Evolutionary conservation across 2,888 invertebrate species (phyloP).

Genomic region (Cosmopolites sordidus): DNA sequence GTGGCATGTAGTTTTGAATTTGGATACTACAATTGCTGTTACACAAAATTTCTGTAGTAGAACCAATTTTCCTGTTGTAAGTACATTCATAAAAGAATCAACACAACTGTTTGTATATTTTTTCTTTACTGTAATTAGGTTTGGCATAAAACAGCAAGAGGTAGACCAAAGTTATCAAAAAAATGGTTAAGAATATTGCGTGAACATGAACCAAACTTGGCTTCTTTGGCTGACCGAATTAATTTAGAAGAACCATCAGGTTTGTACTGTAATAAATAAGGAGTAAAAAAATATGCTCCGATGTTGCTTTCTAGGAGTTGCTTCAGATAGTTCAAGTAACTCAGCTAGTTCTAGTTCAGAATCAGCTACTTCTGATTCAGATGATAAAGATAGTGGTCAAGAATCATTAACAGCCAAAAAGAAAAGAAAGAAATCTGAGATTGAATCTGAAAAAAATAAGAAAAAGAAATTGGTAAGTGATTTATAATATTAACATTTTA

Average conservation of each 20-base stretch:
- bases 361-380: constrained; percentile 43
- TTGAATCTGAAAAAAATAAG: constrained; percentile 43
- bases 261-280: constrained; percentile 4
- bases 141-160: constrained; percentile 96
- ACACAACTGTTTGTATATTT: background rate
- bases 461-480: constrained; percentile 30
- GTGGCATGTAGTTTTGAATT: constrained; percentile 99
- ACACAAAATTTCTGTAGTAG: constrained; percentile 97
- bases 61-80: constrained; percentile 88
- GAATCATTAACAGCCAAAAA: constrained; percentile 86
- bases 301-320: constrained; percentile 56
- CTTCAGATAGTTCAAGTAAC: constrained; percentile 91
- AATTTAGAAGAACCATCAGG: constrained; percentile 80
- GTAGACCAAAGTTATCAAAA: constrained; percentile 89
- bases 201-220: constrained; percentile 70
- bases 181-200: constrained; percentile 74
- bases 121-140: too few species aligned
- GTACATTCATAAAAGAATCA: constrained; percentile 3
- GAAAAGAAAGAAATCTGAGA: constrained; percentile 59
- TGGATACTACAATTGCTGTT: constrained; percentile 94
- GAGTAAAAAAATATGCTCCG: background rate
- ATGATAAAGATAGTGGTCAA: constrained; percentile 76
- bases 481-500: background rate
- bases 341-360: constrained; percentile 58
- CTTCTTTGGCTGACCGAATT: constrained; percentile 73